These are phyloP conservation scores for Clarias laeviceps DNA, from an alignment of 2,797 vertebrate genomes.

Conservation along the genomic window DNA sequence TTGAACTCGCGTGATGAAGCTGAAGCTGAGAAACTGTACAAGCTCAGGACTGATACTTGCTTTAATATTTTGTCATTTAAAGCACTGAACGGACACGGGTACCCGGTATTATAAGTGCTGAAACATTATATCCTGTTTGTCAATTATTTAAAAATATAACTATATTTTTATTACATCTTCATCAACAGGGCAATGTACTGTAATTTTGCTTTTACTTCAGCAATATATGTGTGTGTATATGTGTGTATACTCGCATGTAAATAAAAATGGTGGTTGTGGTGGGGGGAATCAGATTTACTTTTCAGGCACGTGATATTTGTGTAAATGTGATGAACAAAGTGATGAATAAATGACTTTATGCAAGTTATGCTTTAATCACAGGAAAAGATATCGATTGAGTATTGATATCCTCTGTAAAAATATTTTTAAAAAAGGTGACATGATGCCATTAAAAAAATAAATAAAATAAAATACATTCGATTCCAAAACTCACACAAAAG, in stretches of 20 bases:
- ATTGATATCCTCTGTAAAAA: neutral
- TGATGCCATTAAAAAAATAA: neutral
- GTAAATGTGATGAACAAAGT: neutral
- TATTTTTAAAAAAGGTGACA: neutral
- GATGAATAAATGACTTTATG: too few relatives aligned
- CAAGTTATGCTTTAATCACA: neutral
- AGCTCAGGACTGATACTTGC: neutral
- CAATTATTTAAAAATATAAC: neutral
- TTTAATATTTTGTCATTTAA: neutral
- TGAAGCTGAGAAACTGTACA: neutral
- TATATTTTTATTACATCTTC: neutral
- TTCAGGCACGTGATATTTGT: neutral
- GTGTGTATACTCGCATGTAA: too few relatives aligned
- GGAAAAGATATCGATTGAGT: neutral
- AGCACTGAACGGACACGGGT: neutral
- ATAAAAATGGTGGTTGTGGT: too few relatives aligned
- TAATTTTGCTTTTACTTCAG: too few relatives aligned
- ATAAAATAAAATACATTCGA: too few relatives aligned
- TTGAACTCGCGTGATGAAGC: neutral
- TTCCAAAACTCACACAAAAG: neutral
- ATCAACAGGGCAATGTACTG: neutral
- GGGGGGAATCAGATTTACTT: neutral
- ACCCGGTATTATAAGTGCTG: neutral
- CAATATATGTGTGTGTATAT: too few relatives aligned
- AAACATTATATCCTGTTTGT: neutral